Evolutionary conservation across 2,888 invertebrate species (phyloP).

Genomic region (Neuroscelio doddi): DNA sequence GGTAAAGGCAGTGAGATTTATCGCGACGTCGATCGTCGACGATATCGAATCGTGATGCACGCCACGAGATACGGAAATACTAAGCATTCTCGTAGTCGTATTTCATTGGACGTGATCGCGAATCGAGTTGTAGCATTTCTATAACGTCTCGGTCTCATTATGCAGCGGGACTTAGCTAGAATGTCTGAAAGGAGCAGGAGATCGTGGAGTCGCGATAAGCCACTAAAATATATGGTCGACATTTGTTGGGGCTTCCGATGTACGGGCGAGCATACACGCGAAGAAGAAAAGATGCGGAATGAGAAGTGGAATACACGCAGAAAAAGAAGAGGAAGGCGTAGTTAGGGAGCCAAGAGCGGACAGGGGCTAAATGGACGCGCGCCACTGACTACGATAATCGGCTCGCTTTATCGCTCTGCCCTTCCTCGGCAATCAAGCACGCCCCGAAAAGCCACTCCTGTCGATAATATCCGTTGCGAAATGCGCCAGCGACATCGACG

Average conservation of each 20-base stretch:
- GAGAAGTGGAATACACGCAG: not conserved
- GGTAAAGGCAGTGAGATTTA: slow-evolving; percentile 37
- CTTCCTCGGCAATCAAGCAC: slow-evolving; percentile 53
- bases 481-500: slow-evolving; percentile 13
- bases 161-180: slow-evolving; percentile 19
- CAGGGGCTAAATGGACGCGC: slow-evolving; percentile 39
- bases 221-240: slow-evolving; percentile 30
- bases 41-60: slow-evolving; percentile 41
- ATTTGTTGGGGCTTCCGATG: slow-evolving; percentile 43
- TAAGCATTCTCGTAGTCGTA: slow-evolving; percentile 33
- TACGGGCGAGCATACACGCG: slow-evolving; percentile 34
- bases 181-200: slow-evolving; percentile 18
- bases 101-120: slow-evolving; percentile 37
- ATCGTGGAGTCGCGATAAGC: slow-evolving; percentile 35
- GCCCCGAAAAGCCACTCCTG: slow-evolving; percentile 51
- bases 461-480: slow-evolving; percentile 49
- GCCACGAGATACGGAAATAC: slow-evolving; percentile 43
- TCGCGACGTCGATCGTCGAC: slow-evolving; percentile 37
- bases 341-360: slow-evolving; percentile 26
- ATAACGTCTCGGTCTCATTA: slow-evolving; percentile 43
- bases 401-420: slow-evolving; percentile 53
- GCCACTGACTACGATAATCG: slow-evolving; percentile 51
- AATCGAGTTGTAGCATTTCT: slow-evolving; percentile 39
- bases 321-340: slow-evolving; percentile 9
- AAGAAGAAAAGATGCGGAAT: slow-evolving; percentile 18